A percentile compares a stretch with the other conserved stretches of the same genome.
Conservation (phyloP, 1,140 invertebrate genomes). For the Drosophila sproati region DNA sequence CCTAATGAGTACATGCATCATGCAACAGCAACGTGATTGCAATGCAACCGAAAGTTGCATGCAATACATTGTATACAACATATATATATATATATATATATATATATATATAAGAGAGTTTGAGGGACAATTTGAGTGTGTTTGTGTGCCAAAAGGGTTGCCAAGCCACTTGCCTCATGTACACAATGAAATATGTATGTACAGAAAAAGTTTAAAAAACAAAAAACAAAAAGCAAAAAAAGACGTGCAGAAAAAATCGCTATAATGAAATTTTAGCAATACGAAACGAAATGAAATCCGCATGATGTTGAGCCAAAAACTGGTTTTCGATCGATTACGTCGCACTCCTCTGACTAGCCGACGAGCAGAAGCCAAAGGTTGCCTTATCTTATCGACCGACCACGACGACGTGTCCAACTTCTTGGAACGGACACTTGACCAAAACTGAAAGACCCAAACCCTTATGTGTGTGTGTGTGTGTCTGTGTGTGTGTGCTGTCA, state of each 20-base stretch:
- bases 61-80: constrained; percentile 33
- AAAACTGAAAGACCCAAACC: constrained; percentile 29
- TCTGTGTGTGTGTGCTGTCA: neutral
- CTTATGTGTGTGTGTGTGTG: neutral
- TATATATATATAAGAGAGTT: constrained; percentile 38
- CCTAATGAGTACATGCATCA: constrained; percentile 64
- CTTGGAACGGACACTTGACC: constrained; percentile 66
- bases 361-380: constrained; percentile 64
- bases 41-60: constrained; percentile 59
- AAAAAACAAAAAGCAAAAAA: constrained; percentile 30
- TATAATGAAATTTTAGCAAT: constrained; percentile 58
- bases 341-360: constrained; percentile 2
- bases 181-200: constrained; percentile 16
- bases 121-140: constrained; percentile 45
- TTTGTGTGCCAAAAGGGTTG: constrained; percentile 83
- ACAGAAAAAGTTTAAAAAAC: constrained; percentile 16
- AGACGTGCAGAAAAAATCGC: constrained; percentile 56
- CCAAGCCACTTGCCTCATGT: constrained; percentile 67
- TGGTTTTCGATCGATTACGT: constrained; percentile 72
- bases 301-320: constrained; percentile 40
- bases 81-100: neutral
- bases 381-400: constrained; percentile 63
- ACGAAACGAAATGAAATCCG: constrained; percentile 34
- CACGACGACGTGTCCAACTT: constrained; percentile 38
- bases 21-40: constrained; percentile 71